Percentiles rank a stretch among this genome's conserved stretches.
Conservation (phyloP, 2,113 vertebrate species). For the Oryzias javanicus region DNA sequence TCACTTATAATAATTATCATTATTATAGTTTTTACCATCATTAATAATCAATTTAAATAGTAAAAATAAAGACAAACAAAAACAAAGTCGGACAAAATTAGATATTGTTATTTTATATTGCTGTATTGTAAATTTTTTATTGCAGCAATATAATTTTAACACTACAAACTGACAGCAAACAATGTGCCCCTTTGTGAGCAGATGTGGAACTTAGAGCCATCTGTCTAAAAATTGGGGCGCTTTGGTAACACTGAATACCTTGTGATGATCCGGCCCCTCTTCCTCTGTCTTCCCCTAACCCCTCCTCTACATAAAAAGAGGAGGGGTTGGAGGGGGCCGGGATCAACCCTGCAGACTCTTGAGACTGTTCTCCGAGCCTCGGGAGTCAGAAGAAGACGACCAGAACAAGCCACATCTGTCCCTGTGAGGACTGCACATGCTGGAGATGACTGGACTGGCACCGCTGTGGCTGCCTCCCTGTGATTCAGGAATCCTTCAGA, state of each 20-base stretch:
- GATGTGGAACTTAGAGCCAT: not conserved
- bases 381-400: slow-evolving; percentile 29
- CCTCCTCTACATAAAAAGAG: slow-evolving; percentile 41
- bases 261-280: slow-evolving; percentile 28
- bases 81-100: too few species aligned
- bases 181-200: not conserved
- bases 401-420: slow-evolving; percentile 22
- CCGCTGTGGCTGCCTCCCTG: slow-evolving; percentile 25
- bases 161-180: too few species aligned
- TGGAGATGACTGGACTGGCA: slow-evolving; percentile 46
- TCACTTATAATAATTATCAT: too few species aligned
- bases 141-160: too few species aligned
- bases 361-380: slow-evolving; percentile 21
- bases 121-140: too few species aligned
- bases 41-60: too few species aligned
- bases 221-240: not conserved
- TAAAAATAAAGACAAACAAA: too few species aligned
- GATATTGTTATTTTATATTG: too few species aligned
- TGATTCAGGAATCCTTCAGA: slow-evolving; percentile 25
- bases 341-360: slow-evolving; percentile 46
- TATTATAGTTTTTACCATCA: too few species aligned
- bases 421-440: slow-evolving; percentile 7
- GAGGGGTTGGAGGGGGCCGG: slow-evolving; percentile 48
- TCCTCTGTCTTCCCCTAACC: slow-evolving; percentile 24
- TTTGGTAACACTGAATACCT: slow-evolving; percentile 11